phyloP scores from a whole-genome alignment of 2,888 invertebrate species.

The Leucophenga maculata region DNA sequence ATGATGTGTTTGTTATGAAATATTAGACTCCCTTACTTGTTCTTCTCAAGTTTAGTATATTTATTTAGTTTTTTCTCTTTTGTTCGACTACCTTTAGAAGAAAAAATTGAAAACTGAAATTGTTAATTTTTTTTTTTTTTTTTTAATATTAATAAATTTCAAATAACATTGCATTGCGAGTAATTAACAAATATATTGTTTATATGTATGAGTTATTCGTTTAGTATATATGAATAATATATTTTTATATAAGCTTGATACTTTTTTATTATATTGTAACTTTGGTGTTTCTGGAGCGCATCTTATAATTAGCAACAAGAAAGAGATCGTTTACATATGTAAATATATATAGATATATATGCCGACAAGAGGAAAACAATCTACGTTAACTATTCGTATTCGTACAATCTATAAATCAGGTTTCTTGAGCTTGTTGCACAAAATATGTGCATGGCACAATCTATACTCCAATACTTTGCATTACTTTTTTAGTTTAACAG shows the following conservation, averaged over 20 bases:
- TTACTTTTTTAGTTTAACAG: constrained; percentile 60
- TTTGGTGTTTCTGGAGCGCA: constrained; percentile 31
- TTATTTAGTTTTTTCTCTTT: too few species aligned
- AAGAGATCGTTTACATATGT: too few species aligned
- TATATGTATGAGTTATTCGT: constrained; percentile 28
- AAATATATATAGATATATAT: constrained; percentile 24
- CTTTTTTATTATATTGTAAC: background rate
- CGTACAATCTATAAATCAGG: constrained; percentile 15
- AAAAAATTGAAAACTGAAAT: background rate
- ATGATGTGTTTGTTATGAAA: background rate
- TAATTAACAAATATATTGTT: constrained; percentile 40
- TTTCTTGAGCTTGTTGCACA: constrained; percentile 13
- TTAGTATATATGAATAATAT: background rate
- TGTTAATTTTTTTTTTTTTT: constrained; percentile 20
- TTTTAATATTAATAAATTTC: constrained; percentile 30
- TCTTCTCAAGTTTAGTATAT: constrained; percentile 14
- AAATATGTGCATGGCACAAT: constrained; percentile 7
- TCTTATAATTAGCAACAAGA: constrained; percentile 50
- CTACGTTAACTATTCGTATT: background rate
- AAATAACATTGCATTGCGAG: constrained; percentile 37
- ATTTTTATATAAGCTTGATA: constrained; percentile 2
- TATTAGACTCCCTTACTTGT: background rate
- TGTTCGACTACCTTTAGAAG: constrained; percentile 14
- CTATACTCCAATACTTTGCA: constrained; percentile 43
- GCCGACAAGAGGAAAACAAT: constrained; percentile 3